Evolutionary conservation across 92 coral and sea anemone genomes (phyloP).

Genomic region (Porites evermanni): DNA sequence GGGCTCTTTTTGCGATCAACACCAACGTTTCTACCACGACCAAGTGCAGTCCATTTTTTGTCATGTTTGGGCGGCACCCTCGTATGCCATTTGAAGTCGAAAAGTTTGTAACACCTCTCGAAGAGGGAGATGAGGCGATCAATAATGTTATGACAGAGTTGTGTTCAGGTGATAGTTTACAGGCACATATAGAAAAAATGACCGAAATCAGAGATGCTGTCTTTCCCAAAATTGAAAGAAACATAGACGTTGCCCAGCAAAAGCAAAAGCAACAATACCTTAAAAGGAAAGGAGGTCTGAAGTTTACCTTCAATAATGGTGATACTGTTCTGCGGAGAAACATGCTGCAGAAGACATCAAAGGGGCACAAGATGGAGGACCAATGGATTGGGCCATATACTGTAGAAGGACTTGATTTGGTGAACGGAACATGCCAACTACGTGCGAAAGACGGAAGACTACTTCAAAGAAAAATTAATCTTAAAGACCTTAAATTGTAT

Average conservation of each 20-base stretch:
- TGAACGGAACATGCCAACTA: conserved; percentile 53
- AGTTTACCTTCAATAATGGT: conserved; percentile 39
- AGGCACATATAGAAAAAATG: conserved; percentile 34
- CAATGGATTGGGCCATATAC: conserved; percentile 70
- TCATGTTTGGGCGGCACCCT: conserved; percentile 60
- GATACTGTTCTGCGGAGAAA: conserved; percentile 60
- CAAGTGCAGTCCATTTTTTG: conserved; percentile 67
- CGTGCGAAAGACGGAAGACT: conserved; percentile 23
- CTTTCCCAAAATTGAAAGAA: conserved; percentile 39
- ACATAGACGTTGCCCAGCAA: conserved; percentile 67
- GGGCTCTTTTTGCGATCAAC: conserved; percentile 70
- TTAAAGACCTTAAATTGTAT: conserved; percentile 55
- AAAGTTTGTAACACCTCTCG: conserved; percentile 21
- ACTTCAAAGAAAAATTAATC: conserved; percentile 26
- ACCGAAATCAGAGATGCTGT: conserved; percentile 35
- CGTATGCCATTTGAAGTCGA: conserved; percentile 68
- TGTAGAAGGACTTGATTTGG: conserved; percentile 16
- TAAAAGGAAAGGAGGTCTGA: conserved; percentile 41
- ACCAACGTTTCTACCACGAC: conserved; percentile 66
- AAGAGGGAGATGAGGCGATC: conserved; percentile 5
- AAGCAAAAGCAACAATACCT: conserved; percentile 62
- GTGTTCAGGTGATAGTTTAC: conserved; percentile 16
- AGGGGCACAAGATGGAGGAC: conserved; percentile 70
- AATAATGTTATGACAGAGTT: conserved; percentile 17
- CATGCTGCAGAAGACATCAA: conserved; percentile 65